Percentiles rank a stretch among this genome's conserved stretches.
Evolutionary conservation across 2,888 invertebrate species (phyloP).

Genomic region (Cheilosia pagana): DNA sequence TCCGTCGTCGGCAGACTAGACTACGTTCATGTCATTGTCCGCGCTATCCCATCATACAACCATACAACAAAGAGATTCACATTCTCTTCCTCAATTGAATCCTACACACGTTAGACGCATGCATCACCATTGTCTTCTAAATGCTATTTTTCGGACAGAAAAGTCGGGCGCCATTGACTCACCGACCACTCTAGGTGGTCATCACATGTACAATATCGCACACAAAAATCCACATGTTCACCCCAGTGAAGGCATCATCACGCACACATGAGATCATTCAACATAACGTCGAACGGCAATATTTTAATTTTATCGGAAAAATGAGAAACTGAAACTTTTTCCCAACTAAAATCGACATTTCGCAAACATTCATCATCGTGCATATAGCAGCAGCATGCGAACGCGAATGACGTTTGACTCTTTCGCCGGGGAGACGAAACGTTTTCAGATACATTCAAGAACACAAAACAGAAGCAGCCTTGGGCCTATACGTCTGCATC

Average conservation of each 20-base stretch:
- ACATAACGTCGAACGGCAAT: conserved; percentile 39
- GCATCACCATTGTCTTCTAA: conserved; percentile 39
- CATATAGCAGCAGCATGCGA: conserved; percentile 25
- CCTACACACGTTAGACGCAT: conserved; percentile 20
- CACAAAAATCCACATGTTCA: conserved; percentile 40
- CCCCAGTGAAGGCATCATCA: conserved; percentile 36
- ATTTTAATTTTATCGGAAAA: conserved; percentile 63
- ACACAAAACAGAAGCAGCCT: conserved; percentile 41
- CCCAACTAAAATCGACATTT: conserved; percentile 33
- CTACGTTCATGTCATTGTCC: conserved; percentile 30
- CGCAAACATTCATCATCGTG: conserved; percentile 56
- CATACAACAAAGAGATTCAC: conserved; percentile 2
- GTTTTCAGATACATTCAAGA: conserved; percentile 11
- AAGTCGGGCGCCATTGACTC: conserved; percentile 64
- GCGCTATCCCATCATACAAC: not conserved
- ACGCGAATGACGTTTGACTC: conserved; percentile 52
- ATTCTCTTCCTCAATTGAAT: conserved; percentile 14
- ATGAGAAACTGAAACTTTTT: conserved; percentile 36
- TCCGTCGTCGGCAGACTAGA: conserved; percentile 12
- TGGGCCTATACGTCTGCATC: conserved; percentile 17
- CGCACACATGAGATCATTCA: conserved; percentile 59
- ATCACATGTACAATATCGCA: conserved; percentile 64
- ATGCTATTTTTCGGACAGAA: conserved; percentile 28
- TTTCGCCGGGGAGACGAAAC: conserved; percentile 29
- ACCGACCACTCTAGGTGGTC: conserved; percentile 66